Percentiles rank a stretch among this genome's conserved stretches.
Evolutionary conservation across 1,140 invertebrate genomes (phyloP).

Genomic region (Lepeophtheirus salmonis): DNA sequence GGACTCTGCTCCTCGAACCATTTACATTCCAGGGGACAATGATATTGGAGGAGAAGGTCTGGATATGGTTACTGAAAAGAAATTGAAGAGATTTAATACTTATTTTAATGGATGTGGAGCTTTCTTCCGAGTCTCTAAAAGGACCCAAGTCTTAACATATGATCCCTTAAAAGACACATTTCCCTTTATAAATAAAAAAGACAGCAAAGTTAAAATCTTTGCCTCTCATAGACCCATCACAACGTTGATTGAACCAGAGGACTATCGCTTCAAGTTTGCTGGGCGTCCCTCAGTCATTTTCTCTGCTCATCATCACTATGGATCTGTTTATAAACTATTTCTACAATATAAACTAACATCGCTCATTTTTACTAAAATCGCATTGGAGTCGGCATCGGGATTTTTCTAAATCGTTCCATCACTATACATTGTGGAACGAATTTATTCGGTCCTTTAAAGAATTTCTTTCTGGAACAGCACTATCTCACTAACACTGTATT

Average conservation of each 20-base stretch:
- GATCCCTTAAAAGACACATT: neutral
- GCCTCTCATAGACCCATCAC: neutral
- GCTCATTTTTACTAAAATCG: too few species aligned
- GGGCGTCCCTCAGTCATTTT: constrained; percentile 20
- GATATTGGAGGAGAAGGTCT: constrained; percentile 73
- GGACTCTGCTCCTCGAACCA: constrained; percentile 28
- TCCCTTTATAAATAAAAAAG: neutral
- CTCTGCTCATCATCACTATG: constrained; percentile 9
- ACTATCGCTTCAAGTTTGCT: neutral
- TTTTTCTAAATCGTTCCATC: too few species aligned
- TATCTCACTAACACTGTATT: too few species aligned
- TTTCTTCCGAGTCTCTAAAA: neutral
- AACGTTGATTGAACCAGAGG: neutral
- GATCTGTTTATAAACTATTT: neutral
- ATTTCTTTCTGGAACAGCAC: too few species aligned
- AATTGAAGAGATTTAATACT: constrained; percentile 53
- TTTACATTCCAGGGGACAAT: constrained; percentile 81
- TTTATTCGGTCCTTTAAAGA: too few species aligned
- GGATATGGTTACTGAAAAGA: constrained; percentile 47
- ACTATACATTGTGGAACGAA: too few species aligned
- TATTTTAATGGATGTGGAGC: constrained; percentile 42
- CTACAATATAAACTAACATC: too few species aligned
- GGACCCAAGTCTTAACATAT: neutral
- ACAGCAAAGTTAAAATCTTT: neutral
- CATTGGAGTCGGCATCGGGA: too few species aligned